Base-by-base conservation (phyloP, 2,797 vertebrate genomes). In the Centroberyx gerrardi region DNA sequence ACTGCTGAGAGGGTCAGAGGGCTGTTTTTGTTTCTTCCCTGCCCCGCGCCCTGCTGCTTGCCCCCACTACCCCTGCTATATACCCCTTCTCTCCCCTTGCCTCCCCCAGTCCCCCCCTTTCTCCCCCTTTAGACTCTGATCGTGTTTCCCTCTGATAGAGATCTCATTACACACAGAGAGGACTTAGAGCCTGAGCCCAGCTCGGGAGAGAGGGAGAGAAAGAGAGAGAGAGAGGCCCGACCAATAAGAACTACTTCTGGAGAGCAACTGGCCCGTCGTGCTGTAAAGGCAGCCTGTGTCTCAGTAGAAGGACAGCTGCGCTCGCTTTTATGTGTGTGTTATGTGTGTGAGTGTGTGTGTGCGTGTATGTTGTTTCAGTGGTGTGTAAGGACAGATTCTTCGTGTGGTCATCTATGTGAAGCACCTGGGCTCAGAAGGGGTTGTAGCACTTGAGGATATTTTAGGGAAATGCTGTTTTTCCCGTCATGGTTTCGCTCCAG, bases 81-180 rank as follows among this genome's bases (percentile, higher is more conserved):
- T 8, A 64, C 83, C 89, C 88, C 90, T 84, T 87, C 83, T 56
- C 77, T 68, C 68, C 68, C 74, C 83, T 54, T 65, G 58, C 79
- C 78, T 66, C 33, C 48, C 44, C 1, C 62, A 59, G 36, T 61
- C 48, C 27, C 67, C 67, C 75, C 51, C 53, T 28, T 18, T 58
- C 71, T 73, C 70, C 74, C 87, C 79, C 78, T 85, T 68, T 70
- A 48, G 79, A 79, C 90, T 92, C 61, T 87, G 92, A 93, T 94
- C 92, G 67, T 82, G 91, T 94, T 94, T 93, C 93, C 75, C 79
- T 83, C 90, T 90, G 92, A 94, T 94, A 93, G 87, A 90, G 93
- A 94, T 95, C 93, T 95, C 90, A 94, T 95, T 94, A 94, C 94
- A 91, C 83, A 87, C 86, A 85, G 89, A 86, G 86, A 86, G 82